phyloP scores from a whole-genome alignment of 2,797 vertebrate species.

The Thaleichthys pacificus region DNA sequence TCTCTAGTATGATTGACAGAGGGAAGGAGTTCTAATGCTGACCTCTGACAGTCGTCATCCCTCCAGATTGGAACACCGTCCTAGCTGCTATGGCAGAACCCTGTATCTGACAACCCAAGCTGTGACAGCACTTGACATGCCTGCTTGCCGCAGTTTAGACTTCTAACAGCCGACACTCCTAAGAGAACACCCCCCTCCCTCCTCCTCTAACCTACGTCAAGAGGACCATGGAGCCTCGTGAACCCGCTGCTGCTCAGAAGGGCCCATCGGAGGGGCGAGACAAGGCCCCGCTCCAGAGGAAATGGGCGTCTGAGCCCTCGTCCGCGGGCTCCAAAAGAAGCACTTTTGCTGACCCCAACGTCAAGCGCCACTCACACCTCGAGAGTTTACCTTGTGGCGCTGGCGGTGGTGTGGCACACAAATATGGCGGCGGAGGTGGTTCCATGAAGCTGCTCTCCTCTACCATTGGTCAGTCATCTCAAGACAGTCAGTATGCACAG shows the following conservation, averaged over 20 bases:
- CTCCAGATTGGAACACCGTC: slow-evolving; percentile 53
- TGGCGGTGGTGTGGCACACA: slow-evolving; percentile 74
- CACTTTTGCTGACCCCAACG: slow-evolving; percentile 85
- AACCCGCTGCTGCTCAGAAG: slow-evolving; percentile 85
- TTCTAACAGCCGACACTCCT: slow-evolving; percentile 76
- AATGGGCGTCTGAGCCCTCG: slow-evolving; percentile 88
- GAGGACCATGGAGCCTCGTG: slow-evolving; percentile 89
- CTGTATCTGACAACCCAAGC: slow-evolving; percentile 60
- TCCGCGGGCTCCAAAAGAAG: slow-evolving; percentile 84
- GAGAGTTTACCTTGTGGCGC: slow-evolving; percentile 81
- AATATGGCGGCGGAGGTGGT: slow-evolving; percentile 75
- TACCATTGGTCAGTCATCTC: slow-evolving; percentile 75
- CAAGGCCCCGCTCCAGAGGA: slow-evolving; percentile 83
- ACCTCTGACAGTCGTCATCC: slow-evolving; percentile 32
- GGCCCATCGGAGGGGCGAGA: slow-evolving; percentile 87
- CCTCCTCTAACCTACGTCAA: slow-evolving; percentile 5
- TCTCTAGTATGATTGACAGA: slow-evolving; percentile 52
- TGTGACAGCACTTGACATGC: slow-evolving; percentile 72
- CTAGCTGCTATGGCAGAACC: slow-evolving; percentile 72
- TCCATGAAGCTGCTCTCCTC: slow-evolving; percentile 83
- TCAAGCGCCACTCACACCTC: slow-evolving; percentile 77
- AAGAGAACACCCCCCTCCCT: slow-evolving; percentile 35
- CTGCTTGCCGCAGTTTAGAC: slow-evolving; percentile 71
- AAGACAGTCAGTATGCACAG: slow-evolving; percentile 81
- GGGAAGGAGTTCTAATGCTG: slow-evolving; percentile 57